phyloP scores from a whole-genome alignment of 2,888 invertebrate species.

The Dasysyrphus albostriatus region DNA sequence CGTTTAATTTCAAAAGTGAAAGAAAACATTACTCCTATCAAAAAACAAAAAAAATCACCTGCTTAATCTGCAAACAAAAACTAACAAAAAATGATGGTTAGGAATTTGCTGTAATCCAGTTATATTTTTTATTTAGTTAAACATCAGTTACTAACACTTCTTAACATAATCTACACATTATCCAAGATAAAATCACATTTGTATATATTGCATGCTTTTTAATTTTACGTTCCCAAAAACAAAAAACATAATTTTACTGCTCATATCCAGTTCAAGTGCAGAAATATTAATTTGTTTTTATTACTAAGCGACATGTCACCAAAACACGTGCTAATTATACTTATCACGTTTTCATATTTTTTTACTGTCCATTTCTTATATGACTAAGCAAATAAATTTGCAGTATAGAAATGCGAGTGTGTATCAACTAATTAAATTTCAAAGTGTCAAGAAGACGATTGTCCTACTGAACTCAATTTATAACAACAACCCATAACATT shows the following conservation, averaged over 20 bases:
- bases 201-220: background rate
- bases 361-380: constrained; percentile 36
- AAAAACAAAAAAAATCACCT: too few species aligned
- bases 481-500: constrained; percentile 25
- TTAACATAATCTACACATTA: too few species aligned
- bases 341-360: constrained; percentile 43
- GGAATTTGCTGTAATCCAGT: too few species aligned
- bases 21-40: too few species aligned
- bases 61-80: too few species aligned
- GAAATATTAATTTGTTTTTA: constrained; percentile 12
- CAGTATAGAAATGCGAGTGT: background rate
- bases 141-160: too few species aligned
- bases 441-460: constrained; percentile 42
- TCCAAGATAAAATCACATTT: background rate
- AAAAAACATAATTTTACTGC: constrained; percentile 2
- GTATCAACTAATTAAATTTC: constrained; percentile 57
- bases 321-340: constrained; percentile 58
- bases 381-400: constrained; percentile 54
- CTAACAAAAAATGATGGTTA: too few species aligned
- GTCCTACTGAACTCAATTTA: constrained; percentile 63
- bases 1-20: too few species aligned
- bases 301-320: constrained; percentile 42
- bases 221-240: background rate
- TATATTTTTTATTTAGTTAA: too few species aligned
- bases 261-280: constrained; percentile 10